Evolutionary conservation across 2,797 vertebrate genomes (phyloP), one percentile per base, ranked within the genome.

Genomic region (Leucoraja ocellata): DNA sequence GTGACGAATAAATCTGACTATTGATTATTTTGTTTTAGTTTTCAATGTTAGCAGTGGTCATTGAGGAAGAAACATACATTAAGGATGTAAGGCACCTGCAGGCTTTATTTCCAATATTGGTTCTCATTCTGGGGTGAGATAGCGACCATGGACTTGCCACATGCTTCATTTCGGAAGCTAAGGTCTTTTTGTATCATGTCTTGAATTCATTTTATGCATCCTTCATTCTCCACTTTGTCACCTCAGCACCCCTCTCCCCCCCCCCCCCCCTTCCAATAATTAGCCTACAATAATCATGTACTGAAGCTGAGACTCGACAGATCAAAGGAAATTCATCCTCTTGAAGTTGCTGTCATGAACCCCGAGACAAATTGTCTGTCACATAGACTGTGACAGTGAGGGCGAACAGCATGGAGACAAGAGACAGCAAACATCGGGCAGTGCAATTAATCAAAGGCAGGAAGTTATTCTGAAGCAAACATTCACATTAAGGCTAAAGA

Each of bases 281-380:
- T 36, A 68, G 84, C 61, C 28, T 16, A 68, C 63, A 63, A 14
- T 63, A 86, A 88, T 88, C 21, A 68, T 88, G 65, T 32, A 23
- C n/a, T 32, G 58, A 32, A 86, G 58, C 83, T 16, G 28, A 32
- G 83, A 13, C 61, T 32, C 58, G 61, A 54, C 0, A 18, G 83
- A 86, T 86, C 83, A 68, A 23, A 68, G 36, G 61, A 36, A 32
- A 88, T 36, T 65, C 14, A 88, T 36, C 84, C n/a, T 65, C 36
- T 88, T 88, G 63, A 86, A 68, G 84, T 68, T 88, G 84, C 58
- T 7, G 58, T 86, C 83, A 86, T n/a, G 28, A 58, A 86, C 58
- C 58, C 28, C 28, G 21, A 88, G 63, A 68, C 84, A 88, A 68
- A 88, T 36, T 68, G 16, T 7, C 61, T 68, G n/a, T 65, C n/a